Evolutionary conservation across 2,113 vertebrate species (phyloP), one percentile per base, ranked within the genome.

Genomic region (Smithornis capensis): DNA sequence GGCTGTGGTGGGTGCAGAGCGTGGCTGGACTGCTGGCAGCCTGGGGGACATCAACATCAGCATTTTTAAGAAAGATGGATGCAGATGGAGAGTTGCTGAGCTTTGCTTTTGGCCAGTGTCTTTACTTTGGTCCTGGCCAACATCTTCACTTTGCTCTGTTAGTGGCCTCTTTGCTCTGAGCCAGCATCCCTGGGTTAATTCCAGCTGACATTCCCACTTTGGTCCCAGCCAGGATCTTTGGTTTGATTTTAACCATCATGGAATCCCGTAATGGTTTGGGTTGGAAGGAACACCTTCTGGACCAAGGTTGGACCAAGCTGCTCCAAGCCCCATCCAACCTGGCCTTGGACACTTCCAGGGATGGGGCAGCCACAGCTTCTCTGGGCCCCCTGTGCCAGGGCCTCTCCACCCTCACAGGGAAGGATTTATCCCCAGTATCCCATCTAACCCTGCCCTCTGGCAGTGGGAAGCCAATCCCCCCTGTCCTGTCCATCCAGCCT

Each of bases 301-400:
- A n/a, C n/a, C n/a, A n/a, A n/a, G n/a, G n/a, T 10, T 7, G 0
- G 14, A 38, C 4, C 57, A 64, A 37, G 2, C 0, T 21, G 18
- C 2, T 84, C 64, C 57, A 12, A 70, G 6, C 23, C 35, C 15
- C 0, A 0, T 53, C 77, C 69, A 75, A 0, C 45, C 69, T 82
- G 69, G 16, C 38, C 33, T 60, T 2, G 55, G 2, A 0, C 47
- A 35, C 3, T 22, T 0, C 29, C 70, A 47, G 29, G 38, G 47
- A 55, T 76, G 70, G 53, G 45, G 19, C 62, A 89, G 45, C 44
- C 77, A 9, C 77, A 74, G 65, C 56, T 70, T 0, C 74, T n/a
- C 52, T 71, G 65, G 65, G 49, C 31, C 47, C 8, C 19, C 29
- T 40, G 24, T 55, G 40, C 65, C 75, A 79, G 56, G 45, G 38